These are phyloP conservation scores for Smutsia temminckii DNA, from an alignment of 2,797 vertebrate genomes.

Conservation along the genomic window DNA sequence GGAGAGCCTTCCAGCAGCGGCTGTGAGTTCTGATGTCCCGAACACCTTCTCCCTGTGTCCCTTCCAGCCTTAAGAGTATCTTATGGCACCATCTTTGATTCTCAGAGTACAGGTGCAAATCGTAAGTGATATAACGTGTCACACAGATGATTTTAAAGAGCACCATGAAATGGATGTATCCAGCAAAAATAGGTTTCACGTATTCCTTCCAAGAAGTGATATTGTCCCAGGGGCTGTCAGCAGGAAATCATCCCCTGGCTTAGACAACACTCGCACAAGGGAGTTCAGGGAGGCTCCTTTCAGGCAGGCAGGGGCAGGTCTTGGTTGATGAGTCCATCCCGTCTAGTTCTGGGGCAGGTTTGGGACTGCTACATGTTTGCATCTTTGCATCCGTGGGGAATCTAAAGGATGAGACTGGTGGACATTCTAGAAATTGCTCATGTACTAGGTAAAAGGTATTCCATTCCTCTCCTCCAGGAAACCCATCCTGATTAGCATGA, in stretches of 20 bases:
- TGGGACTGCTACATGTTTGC: not conserved
- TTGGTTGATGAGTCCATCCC: not conserved
- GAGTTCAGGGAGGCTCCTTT: not conserved
- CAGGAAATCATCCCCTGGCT: not conserved
- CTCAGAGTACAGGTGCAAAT: conserved; percentile 29
- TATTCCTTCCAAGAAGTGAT: not conserved
- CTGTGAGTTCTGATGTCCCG: not conserved
- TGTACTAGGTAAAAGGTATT: not conserved
- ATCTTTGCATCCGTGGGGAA: not conserved
- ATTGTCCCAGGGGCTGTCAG: not conserved
- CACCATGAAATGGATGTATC: conserved; percentile 38
- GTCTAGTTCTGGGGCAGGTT: not conserved
- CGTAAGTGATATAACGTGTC: conserved; percentile 60
- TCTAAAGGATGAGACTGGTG: not conserved
- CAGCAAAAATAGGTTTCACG: conserved; percentile 45
- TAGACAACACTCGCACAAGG: not conserved
- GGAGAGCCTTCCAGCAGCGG: not conserved
- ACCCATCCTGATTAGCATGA: not conserved
- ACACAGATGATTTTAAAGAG: conserved; percentile 35
- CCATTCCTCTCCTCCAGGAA: not conserved
- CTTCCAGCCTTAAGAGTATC: not conserved
- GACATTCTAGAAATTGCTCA: not conserved
- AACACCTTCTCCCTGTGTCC: not conserved
- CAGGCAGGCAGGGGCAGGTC: not conserved
- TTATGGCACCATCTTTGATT: not conserved